Base-by-base conservation (phyloP, 2,797 vertebrate species). In the Furcifer pardalis region DNA sequence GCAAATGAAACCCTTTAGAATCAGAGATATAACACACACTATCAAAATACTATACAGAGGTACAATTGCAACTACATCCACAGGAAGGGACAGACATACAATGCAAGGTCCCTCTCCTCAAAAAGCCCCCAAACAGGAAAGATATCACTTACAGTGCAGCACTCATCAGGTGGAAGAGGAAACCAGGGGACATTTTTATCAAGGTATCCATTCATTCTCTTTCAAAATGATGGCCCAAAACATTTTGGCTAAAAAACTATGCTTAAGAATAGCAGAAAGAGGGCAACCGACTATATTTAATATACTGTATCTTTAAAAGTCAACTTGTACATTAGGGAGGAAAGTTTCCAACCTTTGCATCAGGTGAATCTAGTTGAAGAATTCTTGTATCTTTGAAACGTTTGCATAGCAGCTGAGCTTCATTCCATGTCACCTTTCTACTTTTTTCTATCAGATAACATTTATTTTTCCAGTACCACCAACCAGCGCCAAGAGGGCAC, bases 401-500 rank as follows among this genome's bases (percentile, higher is more conserved):
- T 12, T 2, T 60, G 52, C 87, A 88, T 7, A 75, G 59, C 32
- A 68, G 3, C 40, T 46, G 23, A 73, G 83, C 83, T 32, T 79
- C 69, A 3, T 49, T 75, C 83, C 87, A 88, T 32, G 40, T 79
- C 68, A 78, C 79, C 79, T 56, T 75, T 79, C 75, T 85, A 12
- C 30, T 75, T 77, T 78, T 82, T 49, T 82, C 87, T 85, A 85
- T 88, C 52, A 82, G 79, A 27, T 85, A 84, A 68, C 87, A 88
- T 35, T 46, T 46, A 79, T 40, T 75, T 46, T 35, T 30, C 87
- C 87, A 82, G 46, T 79, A 88, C 87, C 83, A 82, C 83, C 87
- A 88, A 25, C 69, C 79, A 68, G 44, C 13, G 17, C 87, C 87
- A 60, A 88, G 30, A 52, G 87, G 49, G 46, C 87, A 88, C 49